Percentiles rank a stretch among this genome's conserved stretches.
These are phyloP conservation scores for Gymnothorax javanicus DNA, from an alignment of 2,797 vertebrate genomes.

Conservation along the genomic window DNA sequence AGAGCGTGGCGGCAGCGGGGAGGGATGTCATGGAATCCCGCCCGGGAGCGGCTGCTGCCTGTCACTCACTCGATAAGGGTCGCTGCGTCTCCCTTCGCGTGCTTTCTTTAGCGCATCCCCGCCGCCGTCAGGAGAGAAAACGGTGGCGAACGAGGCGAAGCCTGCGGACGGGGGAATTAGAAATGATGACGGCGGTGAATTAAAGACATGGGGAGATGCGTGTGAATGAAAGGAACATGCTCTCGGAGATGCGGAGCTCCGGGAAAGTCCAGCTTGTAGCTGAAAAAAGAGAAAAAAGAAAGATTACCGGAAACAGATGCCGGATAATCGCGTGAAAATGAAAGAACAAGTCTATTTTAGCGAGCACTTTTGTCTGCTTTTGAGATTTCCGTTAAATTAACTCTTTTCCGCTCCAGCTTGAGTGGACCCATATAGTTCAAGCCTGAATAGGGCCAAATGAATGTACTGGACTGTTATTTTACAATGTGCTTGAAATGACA, in stretches of 20 bases:
- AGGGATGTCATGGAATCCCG: conserved; percentile 67
- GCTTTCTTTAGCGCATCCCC: conserved; percentile 46
- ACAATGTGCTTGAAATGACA: too few species aligned
- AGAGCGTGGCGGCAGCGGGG: conserved; percentile 65
- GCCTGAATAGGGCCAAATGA: too few species aligned
- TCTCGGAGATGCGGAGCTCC: background rate
- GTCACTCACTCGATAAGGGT: conserved; percentile 58
- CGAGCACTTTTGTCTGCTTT: too few species aligned
- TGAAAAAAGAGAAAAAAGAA: background rate
- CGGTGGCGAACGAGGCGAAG: background rate
- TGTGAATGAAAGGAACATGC: background rate
- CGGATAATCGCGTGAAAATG: background rate
- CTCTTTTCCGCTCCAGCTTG: too few species aligned
- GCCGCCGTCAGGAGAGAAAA: background rate
- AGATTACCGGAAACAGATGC: background rate
- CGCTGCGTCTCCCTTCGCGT: conserved; percentile 46
- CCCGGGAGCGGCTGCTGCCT: conserved; percentile 60
- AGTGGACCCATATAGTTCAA: too few species aligned
- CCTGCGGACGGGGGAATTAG: background rate
- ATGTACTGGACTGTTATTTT: too few species aligned
- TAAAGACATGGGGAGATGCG: background rate
- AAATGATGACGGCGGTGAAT: conserved; percentile 22
- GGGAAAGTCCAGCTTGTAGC: background rate
- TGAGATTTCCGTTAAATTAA: too few species aligned
- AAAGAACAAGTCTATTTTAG: too few species aligned